These are phyloP conservation scores for Drosophila prolongata DNA, from an alignment of 2,888 invertebrate genomes.

Conservation along the genomic window DNA sequence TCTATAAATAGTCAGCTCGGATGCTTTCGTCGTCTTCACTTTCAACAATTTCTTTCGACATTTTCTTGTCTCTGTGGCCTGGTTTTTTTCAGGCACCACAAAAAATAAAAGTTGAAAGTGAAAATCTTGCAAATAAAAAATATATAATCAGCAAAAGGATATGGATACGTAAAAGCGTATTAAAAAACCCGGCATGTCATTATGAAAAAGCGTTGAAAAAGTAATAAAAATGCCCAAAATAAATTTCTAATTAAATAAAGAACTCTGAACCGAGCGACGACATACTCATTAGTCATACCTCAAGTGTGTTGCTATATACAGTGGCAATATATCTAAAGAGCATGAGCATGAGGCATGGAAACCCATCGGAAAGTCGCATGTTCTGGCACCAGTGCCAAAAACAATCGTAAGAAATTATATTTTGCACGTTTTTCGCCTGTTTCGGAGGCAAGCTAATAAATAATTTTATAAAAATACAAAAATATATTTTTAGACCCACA, in stretches of 20 bases:
- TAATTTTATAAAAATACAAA: slow-evolving; percentile 34
- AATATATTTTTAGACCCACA: slow-evolving; percentile 27
- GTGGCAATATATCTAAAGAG: background rate
- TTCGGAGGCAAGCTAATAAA: slow-evolving; percentile 33
- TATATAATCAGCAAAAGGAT: slow-evolving; percentile 4
- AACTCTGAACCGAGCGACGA: slow-evolving; percentile 6
- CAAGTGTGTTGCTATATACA: slow-evolving; percentile 16
- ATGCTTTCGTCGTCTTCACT: slow-evolving; percentile 45
- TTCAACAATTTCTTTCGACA: slow-evolving; percentile 52
- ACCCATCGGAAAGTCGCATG: slow-evolving; percentile 41
- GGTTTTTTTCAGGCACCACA: slow-evolving; percentile 31
- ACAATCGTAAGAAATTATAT: slow-evolving; percentile 11
- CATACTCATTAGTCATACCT: slow-evolving; percentile 26
- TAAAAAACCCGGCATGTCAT: background rate
- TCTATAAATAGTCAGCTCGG: slow-evolving; percentile 45
- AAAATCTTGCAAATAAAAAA: slow-evolving; percentile 16
- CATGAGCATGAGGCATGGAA: slow-evolving; percentile 40
- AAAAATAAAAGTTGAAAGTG: slow-evolving; percentile 31
- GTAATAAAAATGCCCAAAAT: background rate
- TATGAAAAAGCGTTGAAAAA: background rate
- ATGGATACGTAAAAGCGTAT: background rate
- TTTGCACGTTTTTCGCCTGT: slow-evolving; percentile 46
- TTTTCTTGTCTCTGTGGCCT: slow-evolving; percentile 43
- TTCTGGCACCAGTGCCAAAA: slow-evolving; percentile 35
- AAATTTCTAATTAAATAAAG: slow-evolving; percentile 1